Evolutionary conservation across 2,797 vertebrate genomes (phyloP).

Genomic region (Chiroxiphia lanceolata): DNA sequence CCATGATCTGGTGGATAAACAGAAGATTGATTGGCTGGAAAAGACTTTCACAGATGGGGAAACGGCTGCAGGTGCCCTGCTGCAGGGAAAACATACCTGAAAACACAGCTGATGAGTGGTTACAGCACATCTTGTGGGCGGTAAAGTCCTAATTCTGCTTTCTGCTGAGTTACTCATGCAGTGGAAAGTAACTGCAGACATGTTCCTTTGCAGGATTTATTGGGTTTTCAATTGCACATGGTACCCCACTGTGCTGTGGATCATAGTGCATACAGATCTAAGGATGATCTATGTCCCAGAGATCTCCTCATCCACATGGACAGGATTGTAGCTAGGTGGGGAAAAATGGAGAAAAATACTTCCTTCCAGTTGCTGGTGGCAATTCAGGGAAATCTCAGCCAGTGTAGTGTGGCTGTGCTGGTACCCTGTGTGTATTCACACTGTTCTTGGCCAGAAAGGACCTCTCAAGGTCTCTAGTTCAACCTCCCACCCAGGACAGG

Average conservation of each 20-base stretch:
- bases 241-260: not conserved
- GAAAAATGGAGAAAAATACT: not conserved
- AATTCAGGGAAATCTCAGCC: not conserved
- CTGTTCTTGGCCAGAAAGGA: not conserved
- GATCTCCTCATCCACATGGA: not conserved
- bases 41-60: not conserved
- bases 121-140: not conserved
- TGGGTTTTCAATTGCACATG: not conserved
- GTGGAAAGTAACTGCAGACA: not conserved
- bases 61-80: not conserved
- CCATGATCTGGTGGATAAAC: not conserved
- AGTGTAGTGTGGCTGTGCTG: not conserved
- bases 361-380: not conserved
- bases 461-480: not conserved
- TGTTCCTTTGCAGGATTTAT: not conserved
- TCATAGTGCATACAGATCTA: not conserved
- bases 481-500: not conserved
- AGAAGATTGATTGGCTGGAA: slow-evolving; percentile 29
- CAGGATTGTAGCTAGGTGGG: not conserved
- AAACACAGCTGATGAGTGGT: slow-evolving; percentile 12
- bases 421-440: not conserved
- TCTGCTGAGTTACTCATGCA: not conserved
- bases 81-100: slow-evolving; percentile 1
- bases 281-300: not conserved
- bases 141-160: not conserved